Conservation (phyloP, 2,797 vertebrate genomes). For the Lagodon rhomboides region DNA sequence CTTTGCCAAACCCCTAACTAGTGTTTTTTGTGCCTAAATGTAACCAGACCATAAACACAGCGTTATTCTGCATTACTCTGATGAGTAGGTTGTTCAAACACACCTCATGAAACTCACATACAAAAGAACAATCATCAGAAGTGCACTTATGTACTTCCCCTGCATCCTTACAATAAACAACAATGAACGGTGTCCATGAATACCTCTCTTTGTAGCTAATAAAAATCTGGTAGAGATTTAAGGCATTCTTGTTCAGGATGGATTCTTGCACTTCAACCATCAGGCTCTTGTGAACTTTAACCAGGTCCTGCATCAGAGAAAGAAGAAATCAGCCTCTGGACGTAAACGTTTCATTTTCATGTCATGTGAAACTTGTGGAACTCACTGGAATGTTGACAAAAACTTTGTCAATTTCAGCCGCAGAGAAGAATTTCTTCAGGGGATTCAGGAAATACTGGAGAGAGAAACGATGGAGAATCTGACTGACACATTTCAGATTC, state of each 20-base stretch:
- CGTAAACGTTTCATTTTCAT: not conserved
- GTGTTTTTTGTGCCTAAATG: too few relatives aligned
- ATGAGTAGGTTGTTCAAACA: not conserved
- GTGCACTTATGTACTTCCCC: not conserved
- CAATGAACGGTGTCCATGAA: not conserved
- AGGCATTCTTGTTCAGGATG: constrained; percentile 91
- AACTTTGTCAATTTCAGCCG: constrained; percentile 89
- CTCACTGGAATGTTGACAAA: constrained; percentile 95
- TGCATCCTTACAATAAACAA: too few relatives aligned
- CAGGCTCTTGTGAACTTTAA: constrained; percentile 92
- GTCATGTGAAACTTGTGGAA: not conserved
- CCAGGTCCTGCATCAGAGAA: constrained; percentile 86
- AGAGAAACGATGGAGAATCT: not conserved
- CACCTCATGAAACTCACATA: not conserved
- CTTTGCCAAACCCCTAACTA: too few relatives aligned
- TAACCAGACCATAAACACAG: too few relatives aligned
- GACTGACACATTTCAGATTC: not conserved
- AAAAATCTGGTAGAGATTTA: constrained; percentile 94
- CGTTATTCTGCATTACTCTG: too few relatives aligned
- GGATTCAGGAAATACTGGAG: constrained; percentile 93
- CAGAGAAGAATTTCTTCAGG: constrained; percentile 90
- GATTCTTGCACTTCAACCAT: constrained; percentile 92
- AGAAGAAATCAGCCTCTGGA: constrained; percentile 2
- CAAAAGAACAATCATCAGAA: not conserved
- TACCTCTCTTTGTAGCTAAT: constrained; percentile 96